Evolutionary conservation across 53 echinoderm and acorn worm genomes (phyloP), one percentile per base, ranked within the genome.

Genomic region (Hippasteria phrygiana): DNA sequence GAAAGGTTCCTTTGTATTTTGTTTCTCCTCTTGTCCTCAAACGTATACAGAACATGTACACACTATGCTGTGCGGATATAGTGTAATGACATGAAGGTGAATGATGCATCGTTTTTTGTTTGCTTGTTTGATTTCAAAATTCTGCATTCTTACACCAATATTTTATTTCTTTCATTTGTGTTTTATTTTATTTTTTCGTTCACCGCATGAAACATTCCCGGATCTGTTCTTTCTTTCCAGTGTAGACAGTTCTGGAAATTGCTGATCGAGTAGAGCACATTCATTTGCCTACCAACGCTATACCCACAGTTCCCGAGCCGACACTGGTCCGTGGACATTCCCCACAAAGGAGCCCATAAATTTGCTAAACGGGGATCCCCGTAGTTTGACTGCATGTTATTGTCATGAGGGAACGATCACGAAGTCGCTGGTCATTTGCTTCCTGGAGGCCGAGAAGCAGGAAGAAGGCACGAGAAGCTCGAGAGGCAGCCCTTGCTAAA

Each of bases 361-460:
- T 41, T 13, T 12, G 62, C 18, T 16, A 40, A 34, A 33, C 9
- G 67, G 37, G 67, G 67, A 66, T 66, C 34, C 32, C 7, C 67
- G 1, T 1, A 26, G 17, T 35, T 81, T 63, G 81, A 64, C 81
- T 81, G 81, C 81, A 81, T 81, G 81, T 81, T 43, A 65, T 77
- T 79, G 54, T 42, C 70, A 89, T 89, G 89, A 71, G 55, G 66
- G 89, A 88, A 34, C 65, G 89, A 36, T 78, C 79, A 27, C 78
- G 89, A 43, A 79, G 89, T 54, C 88, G 88, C 5, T 89, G 89
- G 89, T 70, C 78, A 22, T 89, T 89, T 72, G 43, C 78, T n/a
- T 89, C 89, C 31, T 89, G 89, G 89, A 67, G 89, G 40, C 51
- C 69, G 10, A 71, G 89, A 0, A 78, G 32, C 51, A 88, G 77